Base-by-base conservation (phyloP, 2,113 vertebrate species). In the Poecile atricapillus region DNA sequence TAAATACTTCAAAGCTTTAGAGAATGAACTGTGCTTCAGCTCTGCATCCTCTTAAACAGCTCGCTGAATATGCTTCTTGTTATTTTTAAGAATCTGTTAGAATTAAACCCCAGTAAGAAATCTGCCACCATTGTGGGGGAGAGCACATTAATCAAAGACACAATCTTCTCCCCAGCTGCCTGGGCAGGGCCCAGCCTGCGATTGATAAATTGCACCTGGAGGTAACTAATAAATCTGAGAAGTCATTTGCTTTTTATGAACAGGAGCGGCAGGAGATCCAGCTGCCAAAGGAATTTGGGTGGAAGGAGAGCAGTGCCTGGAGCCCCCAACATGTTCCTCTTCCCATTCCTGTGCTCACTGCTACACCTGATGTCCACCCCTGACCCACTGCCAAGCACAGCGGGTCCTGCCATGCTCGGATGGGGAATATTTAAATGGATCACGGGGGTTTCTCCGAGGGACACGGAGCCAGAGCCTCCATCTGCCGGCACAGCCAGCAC, bases 171-270 rank as follows among this genome's bases (percentile, higher is more conserved):
- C 89, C 87, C 71, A 78, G 68, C 87, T 93, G 90, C 95, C 94
- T 70, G 37, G 83, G 95, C 77, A 90, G 41, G 55, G 37, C 70
- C 82, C 78, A 92, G 91, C 58, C 94, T 83, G 85, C 63, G 70
- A 90, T 60, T 97, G 90, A 97, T 97, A 94, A 97, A 97, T 97
- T 93, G 74, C 95, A 97, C 91, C 94, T 97, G 93, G 93, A 95
- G 95, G 90, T 95, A 97, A 95, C 96, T 92, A 96, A 97, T 97
- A 97, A 96, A 97, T 96, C 96, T 95, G 90, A 83, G 83, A 58
- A 97, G 91, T 97, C 87, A 83, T 96, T 97, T 95, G 90, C 87
- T 94, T 95, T 96, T 97, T 95, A 96, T 95, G 97, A 96, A 95
- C 74, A 95, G 75, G 83, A 96, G 68, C 13, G 0, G 79, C 30